Evolutionary conservation across 2,888 invertebrate genomes (phyloP).

Genomic region (Xestia c-nigrum): DNA sequence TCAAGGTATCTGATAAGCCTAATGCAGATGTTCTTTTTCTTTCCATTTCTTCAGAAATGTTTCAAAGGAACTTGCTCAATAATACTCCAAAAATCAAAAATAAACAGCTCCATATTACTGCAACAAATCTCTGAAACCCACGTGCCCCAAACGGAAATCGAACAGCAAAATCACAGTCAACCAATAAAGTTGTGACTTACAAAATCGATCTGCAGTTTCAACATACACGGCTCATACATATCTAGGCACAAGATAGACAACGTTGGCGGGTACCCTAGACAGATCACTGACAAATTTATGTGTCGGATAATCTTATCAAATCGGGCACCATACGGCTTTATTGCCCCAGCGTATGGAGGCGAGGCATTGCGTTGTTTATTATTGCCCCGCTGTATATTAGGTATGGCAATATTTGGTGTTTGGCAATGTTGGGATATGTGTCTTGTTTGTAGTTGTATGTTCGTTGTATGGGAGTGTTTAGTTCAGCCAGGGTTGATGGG

Average conservation of each 20-base stretch:
- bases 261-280: conserved; percentile 72
- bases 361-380: conserved; percentile 51
- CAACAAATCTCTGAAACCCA: conserved; percentile 23
- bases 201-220: conserved; percentile 62
- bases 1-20: not conserved
- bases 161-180: conserved; percentile 36
- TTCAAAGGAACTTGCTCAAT: not conserved
- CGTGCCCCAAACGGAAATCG: conserved; percentile 31
- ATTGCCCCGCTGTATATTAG: conserved; percentile 42
- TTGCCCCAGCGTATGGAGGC: conserved; percentile 69
- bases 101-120: not conserved
- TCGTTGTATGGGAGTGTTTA: conserved; percentile 3
- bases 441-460: not conserved
- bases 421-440: conserved; percentile 31
- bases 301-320: conserved; percentile 84
- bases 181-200: conserved; percentile 56
- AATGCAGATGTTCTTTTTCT: not conserved
- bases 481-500: not conserved
- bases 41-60: not conserved
- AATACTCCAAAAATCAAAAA: not conserved
- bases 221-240: conserved; percentile 68
- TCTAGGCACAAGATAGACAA: conserved; percentile 61
- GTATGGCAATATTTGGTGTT: conserved; percentile 51
- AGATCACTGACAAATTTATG: conserved; percentile 87
- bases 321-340: conserved; percentile 81